A percentile compares a stretch with the other conserved stretches of the same genome.
Evolutionary conservation across 2,113 vertebrate genomes (phyloP).

Genomic region (Oreotrochilus melanogaster): DNA sequence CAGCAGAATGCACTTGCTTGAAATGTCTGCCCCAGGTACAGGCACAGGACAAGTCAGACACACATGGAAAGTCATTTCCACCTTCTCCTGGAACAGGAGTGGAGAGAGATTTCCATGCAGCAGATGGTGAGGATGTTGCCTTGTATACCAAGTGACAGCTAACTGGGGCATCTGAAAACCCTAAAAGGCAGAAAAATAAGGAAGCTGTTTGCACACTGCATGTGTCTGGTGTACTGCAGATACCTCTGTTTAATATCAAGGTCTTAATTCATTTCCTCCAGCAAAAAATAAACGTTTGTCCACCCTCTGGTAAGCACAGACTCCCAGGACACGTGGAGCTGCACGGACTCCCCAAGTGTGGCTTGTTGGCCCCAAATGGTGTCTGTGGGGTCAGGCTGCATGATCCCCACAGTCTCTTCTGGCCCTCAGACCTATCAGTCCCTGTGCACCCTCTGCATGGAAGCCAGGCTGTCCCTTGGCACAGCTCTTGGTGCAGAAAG

Average conservation of each 20-base stretch:
- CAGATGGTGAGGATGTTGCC: background rate
- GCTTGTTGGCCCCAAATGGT: background rate
- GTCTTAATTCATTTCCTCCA: background rate
- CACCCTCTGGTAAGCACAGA: background rate
- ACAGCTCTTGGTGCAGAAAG: fast-evolving
- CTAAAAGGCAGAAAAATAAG: background rate
- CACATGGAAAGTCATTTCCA: too few species aligned
- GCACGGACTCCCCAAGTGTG: background rate
- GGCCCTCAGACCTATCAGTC: background rate
- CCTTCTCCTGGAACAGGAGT: background rate
- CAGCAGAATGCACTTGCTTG: background rate
- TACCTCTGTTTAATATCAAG: background rate
- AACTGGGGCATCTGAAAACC: background rate
- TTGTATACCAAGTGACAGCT: background rate
- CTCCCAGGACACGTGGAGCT: background rate
- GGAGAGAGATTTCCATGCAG: background rate
- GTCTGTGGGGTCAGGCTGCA: background rate
- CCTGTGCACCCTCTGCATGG: background rate
- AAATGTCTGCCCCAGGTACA: background rate
- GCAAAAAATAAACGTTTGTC: background rate
- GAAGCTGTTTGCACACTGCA: background rate
- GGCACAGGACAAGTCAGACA: background rate
- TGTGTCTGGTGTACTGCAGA: background rate
- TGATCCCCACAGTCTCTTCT: background rate
- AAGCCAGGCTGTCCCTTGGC: background rate